phyloP scores from a whole-genome alignment of 1,140 invertebrate genomes.

The Solen grandis region DNA sequence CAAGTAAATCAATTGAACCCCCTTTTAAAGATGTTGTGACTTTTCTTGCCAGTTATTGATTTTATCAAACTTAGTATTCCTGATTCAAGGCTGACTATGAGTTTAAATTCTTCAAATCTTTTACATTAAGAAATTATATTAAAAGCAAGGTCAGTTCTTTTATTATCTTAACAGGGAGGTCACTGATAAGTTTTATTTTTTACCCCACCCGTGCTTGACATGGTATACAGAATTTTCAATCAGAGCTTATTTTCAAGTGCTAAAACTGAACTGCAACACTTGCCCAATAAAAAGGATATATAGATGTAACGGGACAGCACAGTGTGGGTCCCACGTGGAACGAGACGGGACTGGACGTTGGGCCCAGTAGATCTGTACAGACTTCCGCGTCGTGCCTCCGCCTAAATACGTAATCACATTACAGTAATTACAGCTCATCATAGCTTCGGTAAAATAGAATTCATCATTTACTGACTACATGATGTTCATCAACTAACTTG shows the following conservation, averaged over 20 bases:
- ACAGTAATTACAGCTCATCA: too few relatives aligned
- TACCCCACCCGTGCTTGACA: background rate
- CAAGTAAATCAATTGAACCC: too few relatives aligned
- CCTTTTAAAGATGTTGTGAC: too few relatives aligned
- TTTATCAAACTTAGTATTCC: too few relatives aligned
- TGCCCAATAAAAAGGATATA: background rate
- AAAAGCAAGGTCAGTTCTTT: background rate
- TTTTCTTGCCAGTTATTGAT: too few relatives aligned
- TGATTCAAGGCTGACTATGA: too few relatives aligned
- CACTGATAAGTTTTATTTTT: background rate
- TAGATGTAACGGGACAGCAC: slow-evolving; percentile 78
- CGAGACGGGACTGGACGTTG: slow-evolving; percentile 68
- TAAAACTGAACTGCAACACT: background rate
- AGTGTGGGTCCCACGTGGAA: slow-evolving; percentile 77
- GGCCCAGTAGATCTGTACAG: slow-evolving; percentile 78
- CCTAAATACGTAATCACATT: too few relatives aligned
- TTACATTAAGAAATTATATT: background rate
- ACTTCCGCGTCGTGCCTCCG: slow-evolving; percentile 77
- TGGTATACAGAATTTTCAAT: background rate
- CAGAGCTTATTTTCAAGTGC: background rate
- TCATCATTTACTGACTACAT: too few relatives aligned
- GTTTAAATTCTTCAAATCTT: too few relatives aligned
- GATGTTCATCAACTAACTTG: too few relatives aligned
- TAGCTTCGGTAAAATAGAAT: too few relatives aligned
- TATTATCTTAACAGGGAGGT: too few relatives aligned